Percentiles rank a stretch among this genome's conserved stretches.
These are phyloP conservation scores for Diplazon laetatorius DNA, from an alignment of 2,888 invertebrate species.

Conservation along the genomic window DNA sequence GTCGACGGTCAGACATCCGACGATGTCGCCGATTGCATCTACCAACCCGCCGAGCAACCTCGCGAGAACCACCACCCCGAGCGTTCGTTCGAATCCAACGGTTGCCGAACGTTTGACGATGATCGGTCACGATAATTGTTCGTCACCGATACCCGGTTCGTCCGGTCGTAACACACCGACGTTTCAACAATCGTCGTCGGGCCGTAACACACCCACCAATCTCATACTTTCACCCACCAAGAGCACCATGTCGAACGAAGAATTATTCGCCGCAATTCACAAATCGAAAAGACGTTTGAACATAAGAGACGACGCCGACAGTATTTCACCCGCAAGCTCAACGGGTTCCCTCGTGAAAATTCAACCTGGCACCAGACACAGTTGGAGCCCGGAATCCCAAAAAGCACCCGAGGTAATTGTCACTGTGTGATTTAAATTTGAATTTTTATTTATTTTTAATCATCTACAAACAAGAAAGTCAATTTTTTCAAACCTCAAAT, in stretches of 20 bases:
- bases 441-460: neutral
- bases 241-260: slow-evolving; percentile 91
- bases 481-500: no score
- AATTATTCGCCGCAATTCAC: slow-evolving; percentile 90
- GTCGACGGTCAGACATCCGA: slow-evolving; percentile 71
- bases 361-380: slow-evolving; percentile 83
- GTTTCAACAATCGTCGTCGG: slow-evolving; percentile 72
- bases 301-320: slow-evolving; percentile 85
- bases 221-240: slow-evolving; percentile 86
- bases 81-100: slow-evolving; percentile 71
- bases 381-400: slow-evolving; percentile 85
- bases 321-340: slow-evolving; percentile 77
- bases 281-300: slow-evolving; percentile 90
- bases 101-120: slow-evolving; percentile 75
- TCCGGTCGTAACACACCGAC: slow-evolving; percentile 62
- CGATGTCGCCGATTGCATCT: slow-evolving; percentile 78
- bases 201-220: slow-evolving; percentile 75
- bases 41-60: slow-evolving; percentile 52
- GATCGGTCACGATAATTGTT: slow-evolving; percentile 66
- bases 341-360: slow-evolving; percentile 84
- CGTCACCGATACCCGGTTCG: slow-evolving; percentile 65
- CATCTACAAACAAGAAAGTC: no score
- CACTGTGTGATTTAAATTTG: slow-evolving; percentile 25
- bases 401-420: slow-evolving; percentile 76
- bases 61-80: slow-evolving; percentile 77